Percentiles rank a stretch among this genome's conserved stretches.
These are phyloP conservation scores for Pristionchus japonicus DNA, from an alignment of 2,888 invertebrate species.

Conservation along the genomic window DNA sequence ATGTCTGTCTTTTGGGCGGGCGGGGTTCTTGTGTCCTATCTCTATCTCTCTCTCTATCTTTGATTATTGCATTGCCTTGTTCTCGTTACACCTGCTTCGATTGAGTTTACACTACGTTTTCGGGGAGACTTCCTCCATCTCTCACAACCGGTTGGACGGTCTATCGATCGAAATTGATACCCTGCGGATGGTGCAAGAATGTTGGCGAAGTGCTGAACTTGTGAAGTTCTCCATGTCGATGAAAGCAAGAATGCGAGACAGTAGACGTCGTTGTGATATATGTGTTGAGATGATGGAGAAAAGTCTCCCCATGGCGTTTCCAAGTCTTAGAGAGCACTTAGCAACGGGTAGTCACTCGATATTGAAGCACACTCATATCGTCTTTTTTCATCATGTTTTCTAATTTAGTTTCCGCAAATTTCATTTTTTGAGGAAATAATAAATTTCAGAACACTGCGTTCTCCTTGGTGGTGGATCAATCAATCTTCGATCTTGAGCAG, in stretches of 20 bases:
- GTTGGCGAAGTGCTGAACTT: not conserved
- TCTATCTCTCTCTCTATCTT: not conserved
- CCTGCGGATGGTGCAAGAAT: not conserved
- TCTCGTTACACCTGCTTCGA: not conserved
- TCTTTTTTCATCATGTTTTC: not conserved
- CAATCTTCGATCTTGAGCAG: not conserved
- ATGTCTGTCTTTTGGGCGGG: not conserved
- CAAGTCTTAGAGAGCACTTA: not conserved
- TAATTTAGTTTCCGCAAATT: not conserved
- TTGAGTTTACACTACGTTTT: not conserved
- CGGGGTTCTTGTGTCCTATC: not conserved
- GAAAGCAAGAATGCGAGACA: not conserved
- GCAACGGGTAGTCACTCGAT: not conserved
- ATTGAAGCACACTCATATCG: not conserved
- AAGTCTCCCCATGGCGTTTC: slow-evolving; percentile 11
- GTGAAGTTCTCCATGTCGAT: not conserved
- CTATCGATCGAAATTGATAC: not conserved
- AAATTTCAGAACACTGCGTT: not conserved
- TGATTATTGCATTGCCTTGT: not conserved
- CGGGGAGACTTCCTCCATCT: slow-evolving; percentile 29
- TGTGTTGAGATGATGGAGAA: not conserved
- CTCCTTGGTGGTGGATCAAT: not conserved
- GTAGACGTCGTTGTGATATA: not conserved
- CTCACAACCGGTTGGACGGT: slow-evolving; percentile 12
- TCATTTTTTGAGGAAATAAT: not conserved